Evolutionary conservation across 2,888 invertebrate genomes (phyloP).

Genomic region (Eupithecia dodoneata): DNA sequence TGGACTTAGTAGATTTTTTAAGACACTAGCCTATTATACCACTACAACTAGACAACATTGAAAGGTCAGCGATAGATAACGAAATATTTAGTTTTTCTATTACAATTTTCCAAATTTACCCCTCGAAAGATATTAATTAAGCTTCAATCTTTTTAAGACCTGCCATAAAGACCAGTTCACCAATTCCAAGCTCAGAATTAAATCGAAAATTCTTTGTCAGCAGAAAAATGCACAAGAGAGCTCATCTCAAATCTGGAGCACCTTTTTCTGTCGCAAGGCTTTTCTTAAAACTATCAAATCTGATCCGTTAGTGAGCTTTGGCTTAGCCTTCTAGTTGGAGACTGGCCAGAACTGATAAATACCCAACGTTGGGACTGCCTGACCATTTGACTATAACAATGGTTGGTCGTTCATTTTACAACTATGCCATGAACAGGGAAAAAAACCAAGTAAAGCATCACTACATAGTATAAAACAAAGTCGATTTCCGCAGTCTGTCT

Average conservation of each 20-base stretch:
- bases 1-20: no score
- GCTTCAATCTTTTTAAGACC: background rate
- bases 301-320: background rate
- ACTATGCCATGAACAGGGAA: no score
- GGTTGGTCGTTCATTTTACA: background rate
- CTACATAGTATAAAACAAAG: background rate
- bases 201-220: background rate
- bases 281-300: slow-evolving; percentile 2
- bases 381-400: background rate
- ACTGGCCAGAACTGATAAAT: background rate
- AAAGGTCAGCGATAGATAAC: no score
- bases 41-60: no score
- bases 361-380: background rate
- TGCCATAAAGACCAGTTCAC: background rate
- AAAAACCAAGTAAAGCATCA: no score
- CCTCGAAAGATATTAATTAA: background rate
- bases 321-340: background rate
- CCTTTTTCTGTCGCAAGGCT: background rate
- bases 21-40: no score
- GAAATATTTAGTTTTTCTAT: no score
- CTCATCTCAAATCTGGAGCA: background rate
- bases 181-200: background rate
- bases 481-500: no score
- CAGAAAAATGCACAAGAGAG: background rate
- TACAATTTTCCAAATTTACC: no score